These are phyloP conservation scores for Caretta caretta DNA, from an alignment of 2,113 vertebrate species.

Conservation along the genomic window DNA sequence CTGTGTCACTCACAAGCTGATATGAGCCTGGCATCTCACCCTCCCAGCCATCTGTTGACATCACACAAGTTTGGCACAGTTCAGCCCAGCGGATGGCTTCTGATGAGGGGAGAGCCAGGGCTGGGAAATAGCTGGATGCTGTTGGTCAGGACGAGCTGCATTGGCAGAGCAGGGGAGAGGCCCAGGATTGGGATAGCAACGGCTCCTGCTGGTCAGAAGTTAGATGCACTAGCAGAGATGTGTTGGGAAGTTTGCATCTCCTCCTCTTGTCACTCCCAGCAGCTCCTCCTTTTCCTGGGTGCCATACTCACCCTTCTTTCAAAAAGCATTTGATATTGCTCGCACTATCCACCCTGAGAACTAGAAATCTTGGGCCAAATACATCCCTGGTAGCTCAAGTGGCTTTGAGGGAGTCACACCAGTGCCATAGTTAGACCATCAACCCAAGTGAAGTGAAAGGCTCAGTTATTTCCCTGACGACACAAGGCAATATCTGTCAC, in stretches of 20 bases:
- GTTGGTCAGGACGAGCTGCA: neutral
- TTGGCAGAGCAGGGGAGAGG: neutral
- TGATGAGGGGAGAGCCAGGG: neutral
- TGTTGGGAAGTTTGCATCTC: neutral
- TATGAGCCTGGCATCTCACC: neutral
- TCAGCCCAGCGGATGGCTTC: neutral
- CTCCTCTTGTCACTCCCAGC: neutral
- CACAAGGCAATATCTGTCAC: fast-evolving
- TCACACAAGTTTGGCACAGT: neutral
- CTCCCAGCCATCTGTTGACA: neutral
- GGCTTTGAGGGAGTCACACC: neutral
- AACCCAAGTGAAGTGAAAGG: neutral
- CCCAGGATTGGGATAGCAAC: neutral
- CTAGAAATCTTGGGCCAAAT: neutral
- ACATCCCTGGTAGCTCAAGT: neutral
- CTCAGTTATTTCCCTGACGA: neutral
- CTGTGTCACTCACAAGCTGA: neutral
- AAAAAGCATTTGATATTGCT: neutral
- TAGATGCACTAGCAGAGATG: neutral
- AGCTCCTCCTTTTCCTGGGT: neutral
- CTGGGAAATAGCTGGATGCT: too few relatives aligned
- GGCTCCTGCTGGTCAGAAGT: neutral
- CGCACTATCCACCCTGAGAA: neutral
- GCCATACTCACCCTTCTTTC: neutral
- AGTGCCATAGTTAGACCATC: neutral